Evolutionary conservation across 1,140 invertebrate species (phyloP).

Genomic region (Heliothis subflexa): DNA sequence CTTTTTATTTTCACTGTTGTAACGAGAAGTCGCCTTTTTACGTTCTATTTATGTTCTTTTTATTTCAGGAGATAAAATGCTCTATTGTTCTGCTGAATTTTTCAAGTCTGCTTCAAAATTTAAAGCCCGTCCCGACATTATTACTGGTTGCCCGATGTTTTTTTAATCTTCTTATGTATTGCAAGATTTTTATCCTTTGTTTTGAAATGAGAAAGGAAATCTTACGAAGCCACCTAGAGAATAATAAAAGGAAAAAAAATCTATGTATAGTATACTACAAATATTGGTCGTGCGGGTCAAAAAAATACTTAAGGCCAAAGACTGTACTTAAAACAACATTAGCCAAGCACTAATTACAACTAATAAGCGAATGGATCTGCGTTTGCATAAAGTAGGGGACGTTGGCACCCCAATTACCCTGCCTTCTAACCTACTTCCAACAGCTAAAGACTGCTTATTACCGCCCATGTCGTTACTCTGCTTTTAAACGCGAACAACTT

Average conservation of each 20-base stretch:
- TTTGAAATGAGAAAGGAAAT: not conserved
- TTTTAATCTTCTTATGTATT: slow-evolving; percentile 37
- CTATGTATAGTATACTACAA: not conserved
- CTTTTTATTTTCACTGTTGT: slow-evolving; percentile 25
- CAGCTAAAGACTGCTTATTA: slow-evolving; percentile 50
- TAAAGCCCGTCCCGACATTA: slow-evolving; percentile 4
- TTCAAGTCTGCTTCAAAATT: slow-evolving; percentile 13
- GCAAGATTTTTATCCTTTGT: slow-evolving; percentile 15
- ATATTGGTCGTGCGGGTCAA: not conserved
- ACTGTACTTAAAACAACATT: not conserved
- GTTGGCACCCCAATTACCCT: slow-evolving; percentile 53
- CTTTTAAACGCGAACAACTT: slow-evolving; percentile 47
- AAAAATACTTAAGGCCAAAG: not conserved
- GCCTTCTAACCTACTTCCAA: slow-evolving; percentile 54
- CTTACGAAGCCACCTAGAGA: too few species aligned
- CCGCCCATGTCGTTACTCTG: slow-evolving; percentile 38
- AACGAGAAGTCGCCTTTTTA: slow-evolving; percentile 32
- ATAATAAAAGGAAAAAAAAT: too few species aligned
- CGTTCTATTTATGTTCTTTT: slow-evolving; percentile 28
- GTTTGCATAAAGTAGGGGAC: slow-evolving; percentile 41
- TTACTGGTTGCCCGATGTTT: not conserved
- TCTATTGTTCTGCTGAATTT: slow-evolving; percentile 19
- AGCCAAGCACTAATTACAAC: not conserved
- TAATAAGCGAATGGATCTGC: slow-evolving; percentile 27
- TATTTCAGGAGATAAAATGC: slow-evolving; percentile 26